These are phyloP conservation scores for Rhinogobio ventralis DNA, from an alignment of 2,797 vertebrate genomes.

Conservation along the genomic window DNA sequence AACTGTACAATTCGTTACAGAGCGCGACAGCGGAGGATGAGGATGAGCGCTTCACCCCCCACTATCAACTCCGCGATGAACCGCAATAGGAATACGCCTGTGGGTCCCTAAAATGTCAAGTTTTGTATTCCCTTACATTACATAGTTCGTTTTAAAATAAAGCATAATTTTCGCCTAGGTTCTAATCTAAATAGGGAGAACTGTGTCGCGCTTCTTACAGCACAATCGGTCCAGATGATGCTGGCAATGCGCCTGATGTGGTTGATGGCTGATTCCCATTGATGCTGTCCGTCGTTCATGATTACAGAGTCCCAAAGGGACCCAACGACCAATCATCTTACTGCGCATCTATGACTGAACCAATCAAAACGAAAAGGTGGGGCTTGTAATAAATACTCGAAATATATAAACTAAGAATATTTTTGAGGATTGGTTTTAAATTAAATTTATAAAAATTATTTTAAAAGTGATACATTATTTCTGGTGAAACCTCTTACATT, in stretches of 20 bases:
- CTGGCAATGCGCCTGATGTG: constrained; percentile 20
- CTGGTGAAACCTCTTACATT: neutral
- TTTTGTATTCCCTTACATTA: neutral
- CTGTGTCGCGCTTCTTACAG: neutral
- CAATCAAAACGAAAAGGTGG: constrained; percentile 35
- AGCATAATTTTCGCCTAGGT: neutral
- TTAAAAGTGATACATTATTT: neutral
- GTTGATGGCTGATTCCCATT: constrained; percentile 36
- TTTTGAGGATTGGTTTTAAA: neutral
- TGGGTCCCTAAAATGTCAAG: neutral
- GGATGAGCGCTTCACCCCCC: constrained; percentile 31
- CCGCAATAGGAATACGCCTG: neutral
- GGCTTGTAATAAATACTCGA: neutral
- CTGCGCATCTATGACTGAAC: constrained; percentile 11
- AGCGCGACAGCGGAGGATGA: neutral
- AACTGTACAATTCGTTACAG: neutral
- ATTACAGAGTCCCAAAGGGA: neutral
- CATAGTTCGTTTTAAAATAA: neutral
- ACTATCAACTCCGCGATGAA: constrained; percentile 4
- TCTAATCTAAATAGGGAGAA: constrained; percentile 5
- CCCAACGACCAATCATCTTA: constrained; percentile 51
- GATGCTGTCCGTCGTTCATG: constrained; percentile 29
- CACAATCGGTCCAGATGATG: constrained; percentile 51
- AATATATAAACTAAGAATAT: neutral
- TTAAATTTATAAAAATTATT: neutral